These are phyloP conservation scores for Phalacrocorax carbo DNA, from an alignment of 2,113 vertebrate genomes.

Conservation along the genomic window DNA sequence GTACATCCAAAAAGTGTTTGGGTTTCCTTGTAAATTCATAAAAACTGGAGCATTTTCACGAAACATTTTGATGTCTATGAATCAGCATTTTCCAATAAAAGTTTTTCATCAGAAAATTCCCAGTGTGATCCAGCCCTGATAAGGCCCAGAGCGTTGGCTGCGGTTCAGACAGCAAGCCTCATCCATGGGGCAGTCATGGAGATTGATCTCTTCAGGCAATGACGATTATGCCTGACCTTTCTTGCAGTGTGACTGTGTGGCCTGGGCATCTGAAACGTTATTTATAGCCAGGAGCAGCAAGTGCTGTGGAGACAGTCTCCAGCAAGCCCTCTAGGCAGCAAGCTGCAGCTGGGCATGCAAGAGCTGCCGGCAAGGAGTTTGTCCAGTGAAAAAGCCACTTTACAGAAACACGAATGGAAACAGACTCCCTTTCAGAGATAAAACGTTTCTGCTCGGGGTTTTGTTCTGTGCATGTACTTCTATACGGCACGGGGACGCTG, in stretches of 20 bases:
- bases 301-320: constrained; percentile 15
- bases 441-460: neutral
- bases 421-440: neutral
- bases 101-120: constrained; percentile 41
- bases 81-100: constrained; percentile 59
- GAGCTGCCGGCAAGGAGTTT: neutral
- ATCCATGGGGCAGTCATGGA: neutral
- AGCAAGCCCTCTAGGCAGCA: constrained; percentile 5
- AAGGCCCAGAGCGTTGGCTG: neutral
- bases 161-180: neutral
- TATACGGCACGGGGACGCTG: accelerated
- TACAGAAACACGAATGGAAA: neutral
- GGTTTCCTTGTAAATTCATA: constrained; percentile 40
- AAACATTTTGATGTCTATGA: constrained; percentile 44
- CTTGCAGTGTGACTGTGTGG: constrained; percentile 31
- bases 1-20: constrained; percentile 38
- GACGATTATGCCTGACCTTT: constrained; percentile 44
- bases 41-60: constrained; percentile 30
- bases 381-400: constrained; percentile 12
- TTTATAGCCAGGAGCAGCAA: constrained; percentile 53
- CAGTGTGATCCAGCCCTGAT: constrained; percentile 1
- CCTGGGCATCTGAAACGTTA: constrained; percentile 55
- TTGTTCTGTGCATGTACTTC: neutral
- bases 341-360: neutral
- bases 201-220: neutral